These are phyloP conservation scores for Ornithoptera priamus DNA, from an alignment of 2,888 invertebrate species.

Conservation along the genomic window DNA sequence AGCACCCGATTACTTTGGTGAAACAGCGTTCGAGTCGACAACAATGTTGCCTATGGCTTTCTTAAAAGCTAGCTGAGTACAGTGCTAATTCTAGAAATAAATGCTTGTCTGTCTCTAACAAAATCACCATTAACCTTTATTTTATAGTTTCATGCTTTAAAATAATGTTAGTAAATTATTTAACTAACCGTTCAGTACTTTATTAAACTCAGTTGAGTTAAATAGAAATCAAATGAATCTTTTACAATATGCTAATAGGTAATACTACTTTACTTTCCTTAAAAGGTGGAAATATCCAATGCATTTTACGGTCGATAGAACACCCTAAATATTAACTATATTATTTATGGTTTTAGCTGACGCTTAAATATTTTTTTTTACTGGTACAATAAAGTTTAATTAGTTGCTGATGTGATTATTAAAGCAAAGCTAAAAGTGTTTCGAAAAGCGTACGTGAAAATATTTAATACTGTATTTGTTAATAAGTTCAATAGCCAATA, in stretches of 20 bases:
- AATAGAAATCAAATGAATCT: neutral
- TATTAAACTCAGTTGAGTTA: neutral
- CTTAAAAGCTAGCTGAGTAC: neutral
- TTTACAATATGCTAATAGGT: constrained; percentile 16
- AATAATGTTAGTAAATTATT: neutral
- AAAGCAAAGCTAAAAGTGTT: neutral
- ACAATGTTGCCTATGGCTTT: constrained; percentile 20
- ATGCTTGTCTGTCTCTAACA: too few relatives aligned
- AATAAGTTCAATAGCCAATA: neutral
- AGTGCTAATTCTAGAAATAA: neutral
- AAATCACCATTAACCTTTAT: neutral
- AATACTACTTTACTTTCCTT: constrained; percentile 2
- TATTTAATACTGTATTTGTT: neutral
- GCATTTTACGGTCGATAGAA: constrained; percentile 19
- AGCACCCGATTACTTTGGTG: constrained; percentile 31
- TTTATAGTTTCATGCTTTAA: neutral
- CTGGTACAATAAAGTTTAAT: neutral
- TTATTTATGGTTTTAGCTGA: neutral
- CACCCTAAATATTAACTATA: constrained; percentile 18
- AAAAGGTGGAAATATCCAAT: constrained; percentile 1
- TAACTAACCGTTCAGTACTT: neutral
- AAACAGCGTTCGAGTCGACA: constrained; percentile 30
- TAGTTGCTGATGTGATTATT: neutral
- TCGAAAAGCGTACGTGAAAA: too few relatives aligned
- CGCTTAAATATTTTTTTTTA: neutral